phyloP scores from a whole-genome alignment of 2,797 vertebrate species.

The Echeneis naucrates region DNA sequence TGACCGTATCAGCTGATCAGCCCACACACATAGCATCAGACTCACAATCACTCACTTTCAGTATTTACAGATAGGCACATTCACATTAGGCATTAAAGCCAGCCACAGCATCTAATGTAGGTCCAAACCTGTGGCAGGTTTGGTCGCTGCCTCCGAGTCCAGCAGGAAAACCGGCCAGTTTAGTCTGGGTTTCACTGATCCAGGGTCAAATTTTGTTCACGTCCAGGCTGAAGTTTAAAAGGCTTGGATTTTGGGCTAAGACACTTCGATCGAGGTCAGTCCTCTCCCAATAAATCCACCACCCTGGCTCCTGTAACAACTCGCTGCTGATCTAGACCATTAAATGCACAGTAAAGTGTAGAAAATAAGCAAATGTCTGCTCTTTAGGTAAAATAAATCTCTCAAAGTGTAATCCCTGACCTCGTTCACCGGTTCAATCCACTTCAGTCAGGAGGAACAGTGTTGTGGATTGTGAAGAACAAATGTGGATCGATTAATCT shows the following conservation, averaged over 20 bases:
- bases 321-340: background rate
- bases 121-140: constrained; percentile 60
- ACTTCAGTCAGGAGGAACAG: constrained; percentile 18
- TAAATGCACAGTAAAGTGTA: constrained; percentile 16
- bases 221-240: constrained; percentile 25
- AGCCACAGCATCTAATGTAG: constrained; percentile 60
- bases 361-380: constrained; percentile 31
- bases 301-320: constrained; percentile 22
- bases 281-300: background rate
- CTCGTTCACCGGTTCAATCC: background rate
- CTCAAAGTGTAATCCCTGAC: constrained; percentile 7
- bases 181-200: constrained; percentile 26
- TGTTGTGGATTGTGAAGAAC: constrained; percentile 6
- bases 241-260: constrained; percentile 26
- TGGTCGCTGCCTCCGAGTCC: constrained; percentile 56
- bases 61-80: constrained; percentile 83
- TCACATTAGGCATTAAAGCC: constrained; percentile 75
- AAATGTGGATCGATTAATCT: background rate
- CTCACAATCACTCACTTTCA: constrained; percentile 76
- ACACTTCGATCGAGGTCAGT: constrained; percentile 8
- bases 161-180: constrained; percentile 34
- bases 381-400: constrained; percentile 27
- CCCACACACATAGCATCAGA: constrained; percentile 74
- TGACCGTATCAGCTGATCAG: constrained; percentile 72
- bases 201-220: constrained; percentile 21